These are phyloP conservation scores for Hydrozoanthus gracilis DNA, from an alignment of 92 coral and sea anemone genomes.

Conservation along the genomic window DNA sequence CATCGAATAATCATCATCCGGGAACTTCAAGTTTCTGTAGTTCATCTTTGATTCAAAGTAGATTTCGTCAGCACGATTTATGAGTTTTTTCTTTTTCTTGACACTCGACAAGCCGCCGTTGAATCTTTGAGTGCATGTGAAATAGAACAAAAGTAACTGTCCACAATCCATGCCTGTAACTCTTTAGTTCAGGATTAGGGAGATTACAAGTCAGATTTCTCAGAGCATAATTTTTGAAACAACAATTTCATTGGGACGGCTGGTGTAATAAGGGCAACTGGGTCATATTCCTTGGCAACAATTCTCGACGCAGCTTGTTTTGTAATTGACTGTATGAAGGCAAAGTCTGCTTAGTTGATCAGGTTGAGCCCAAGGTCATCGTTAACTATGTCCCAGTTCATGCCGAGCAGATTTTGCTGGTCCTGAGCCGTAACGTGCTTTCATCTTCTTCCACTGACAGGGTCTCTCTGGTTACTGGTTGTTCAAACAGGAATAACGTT, in stretches of 20 bases:
- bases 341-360: conserved; percentile 16
- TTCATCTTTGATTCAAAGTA: background rate
- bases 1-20: background rate
- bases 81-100: background rate
- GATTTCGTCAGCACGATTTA: no score
- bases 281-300: conserved; percentile 62
- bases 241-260: conserved; percentile 48
- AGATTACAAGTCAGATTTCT: conserved; percentile 47
- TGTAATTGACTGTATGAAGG: no score
- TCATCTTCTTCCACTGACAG: background rate
- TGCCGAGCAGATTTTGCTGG: conserved; percentile 17
- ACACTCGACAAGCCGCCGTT: background rate
- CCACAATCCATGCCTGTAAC: conserved; percentile 27
- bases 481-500: background rate
- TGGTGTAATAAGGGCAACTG: conserved; percentile 45
- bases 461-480: conserved; percentile 31
- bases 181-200: conserved; percentile 32
- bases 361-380: conserved; percentile 26
- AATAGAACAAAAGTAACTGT: conserved; percentile 5
- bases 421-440: no score
- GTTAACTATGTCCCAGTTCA: conserved; percentile 23
- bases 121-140: background rate
- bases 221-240: conserved; percentile 51
- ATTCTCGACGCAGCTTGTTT: background rate
- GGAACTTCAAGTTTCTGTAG: background rate